These are phyloP conservation scores for Oncorhynchus nerka DNA, from an alignment of 2,113 vertebrate species.

Conservation along the genomic window DNA sequence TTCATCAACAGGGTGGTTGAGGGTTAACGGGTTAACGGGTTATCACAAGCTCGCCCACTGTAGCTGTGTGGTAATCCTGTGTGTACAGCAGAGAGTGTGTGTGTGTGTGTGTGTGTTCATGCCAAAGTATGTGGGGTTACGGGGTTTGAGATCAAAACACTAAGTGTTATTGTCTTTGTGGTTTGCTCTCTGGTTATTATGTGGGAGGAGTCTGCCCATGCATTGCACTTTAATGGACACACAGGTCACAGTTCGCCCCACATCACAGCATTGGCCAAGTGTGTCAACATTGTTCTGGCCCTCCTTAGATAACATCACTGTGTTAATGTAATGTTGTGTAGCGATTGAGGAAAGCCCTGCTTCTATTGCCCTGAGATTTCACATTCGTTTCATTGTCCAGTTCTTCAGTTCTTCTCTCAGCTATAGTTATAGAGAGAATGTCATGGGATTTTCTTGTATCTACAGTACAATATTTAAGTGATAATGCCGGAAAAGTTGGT, in stretches of 20 bases:
- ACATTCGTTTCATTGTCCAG: too few relatives aligned
- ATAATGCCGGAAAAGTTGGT: too few relatives aligned
- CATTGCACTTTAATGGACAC: not conserved
- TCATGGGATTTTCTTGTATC: too few relatives aligned
- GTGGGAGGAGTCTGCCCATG: too few relatives aligned
- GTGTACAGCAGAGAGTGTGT: constrained; percentile 12
- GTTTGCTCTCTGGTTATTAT: not conserved
- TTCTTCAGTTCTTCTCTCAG: too few relatives aligned
- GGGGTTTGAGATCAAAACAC: not conserved
- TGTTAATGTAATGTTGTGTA: constrained; percentile 55
- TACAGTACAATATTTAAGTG: too few relatives aligned
- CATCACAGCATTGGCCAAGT: constrained; percentile 19
- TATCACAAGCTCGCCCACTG: not conserved
- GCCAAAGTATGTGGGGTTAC: not conserved
- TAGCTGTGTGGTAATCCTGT: too few relatives aligned
- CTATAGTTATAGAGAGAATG: too few relatives aligned
- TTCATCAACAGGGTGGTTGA: too few relatives aligned
- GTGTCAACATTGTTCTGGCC: constrained; percentile 6
- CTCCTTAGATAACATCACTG: constrained; percentile 27
- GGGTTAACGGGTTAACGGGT: not conserved
- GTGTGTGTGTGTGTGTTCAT: constrained; percentile 1
- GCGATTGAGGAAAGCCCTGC: constrained; percentile 19
- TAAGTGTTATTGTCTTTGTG: not conserved
- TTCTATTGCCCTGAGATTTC: too few relatives aligned
- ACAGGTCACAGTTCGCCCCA: constrained; percentile 40